Evolutionary conservation across 2,888 invertebrate genomes (phyloP).

Genomic region (Andrena fulva): DNA sequence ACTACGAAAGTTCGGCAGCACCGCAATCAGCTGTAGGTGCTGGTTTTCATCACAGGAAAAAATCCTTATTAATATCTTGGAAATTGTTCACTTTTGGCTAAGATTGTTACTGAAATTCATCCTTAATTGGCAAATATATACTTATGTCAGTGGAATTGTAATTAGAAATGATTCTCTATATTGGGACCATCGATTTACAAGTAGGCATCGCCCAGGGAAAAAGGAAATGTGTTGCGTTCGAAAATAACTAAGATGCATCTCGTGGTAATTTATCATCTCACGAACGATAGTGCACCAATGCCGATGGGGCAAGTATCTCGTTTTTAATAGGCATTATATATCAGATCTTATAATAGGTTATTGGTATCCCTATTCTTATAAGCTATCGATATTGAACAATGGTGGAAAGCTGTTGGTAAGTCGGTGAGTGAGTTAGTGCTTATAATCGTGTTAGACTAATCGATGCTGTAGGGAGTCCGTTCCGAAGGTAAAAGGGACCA

Average conservation of each 20-base stretch:
- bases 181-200: background rate
- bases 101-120: no score
- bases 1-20: no score
- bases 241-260: background rate
- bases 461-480: constrained; percentile 73
- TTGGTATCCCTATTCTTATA: constrained; percentile 53
- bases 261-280: background rate
- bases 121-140: no score
- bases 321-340: constrained; percentile 71
- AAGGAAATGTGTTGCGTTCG: no score
- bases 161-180: background rate
- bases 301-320: constrained; percentile 21
- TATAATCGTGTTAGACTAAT: constrained; percentile 82
- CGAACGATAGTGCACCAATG: background rate
- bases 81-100: no score
- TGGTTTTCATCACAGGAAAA: no score
- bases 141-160: no score
- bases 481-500: constrained; percentile 72
- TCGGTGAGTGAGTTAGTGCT: constrained; percentile 77
- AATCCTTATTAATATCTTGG: no score
- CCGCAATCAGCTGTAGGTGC: no score
- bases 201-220: background rate
- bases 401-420: constrained; percentile 50
- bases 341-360: constrained; percentile 58
- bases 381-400: constrained; percentile 59